phyloP scores from a whole-genome alignment of 2,113 vertebrate genomes.

The Synchiropus splendidus region DNA sequence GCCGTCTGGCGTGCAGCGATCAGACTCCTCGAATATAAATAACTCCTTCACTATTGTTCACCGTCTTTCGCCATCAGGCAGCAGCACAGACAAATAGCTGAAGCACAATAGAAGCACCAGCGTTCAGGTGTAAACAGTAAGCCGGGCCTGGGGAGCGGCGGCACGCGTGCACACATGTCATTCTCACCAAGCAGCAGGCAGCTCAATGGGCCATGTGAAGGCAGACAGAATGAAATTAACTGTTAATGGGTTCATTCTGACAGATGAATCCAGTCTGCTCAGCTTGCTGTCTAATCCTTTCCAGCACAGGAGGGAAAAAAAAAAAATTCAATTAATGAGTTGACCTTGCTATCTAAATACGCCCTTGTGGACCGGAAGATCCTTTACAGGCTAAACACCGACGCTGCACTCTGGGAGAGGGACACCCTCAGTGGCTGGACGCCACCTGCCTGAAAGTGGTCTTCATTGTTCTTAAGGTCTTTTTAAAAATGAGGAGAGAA shows the following conservation, averaged over 20 bases:
- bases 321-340: conserved; percentile 49
- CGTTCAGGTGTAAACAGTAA: conserved; percentile 14
- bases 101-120: conserved; percentile 20
- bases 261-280: conserved; percentile 33
- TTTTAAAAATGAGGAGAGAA: too few relatives aligned
- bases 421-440: conserved; percentile 1
- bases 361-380: conserved; percentile 30
- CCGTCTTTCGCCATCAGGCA: conserved; percentile 47
- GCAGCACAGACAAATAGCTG: conserved; percentile 12
- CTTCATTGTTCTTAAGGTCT: too few relatives aligned
- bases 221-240: conserved; percentile 52
- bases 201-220: conserved; percentile 38
- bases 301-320: conserved; percentile 18
- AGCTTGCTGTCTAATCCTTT: conserved; percentile 43
- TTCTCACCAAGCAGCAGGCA: conserved; percentile 27
- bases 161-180: conserved; percentile 9
- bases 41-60: conserved; percentile 37
- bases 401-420: too few relatives aligned
- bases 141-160: neutral
- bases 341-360: conserved; percentile 52
- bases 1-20: conserved; percentile 23
- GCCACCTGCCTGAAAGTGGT: too few relatives aligned
- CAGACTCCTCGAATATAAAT: conserved; percentile 47
- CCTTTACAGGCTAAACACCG: conserved; percentile 25
- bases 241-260: conserved; percentile 49